These are phyloP conservation scores for Leptinotarsa juncta DNA, from an alignment of 2,888 invertebrate genomes.

Conservation along the genomic window DNA sequence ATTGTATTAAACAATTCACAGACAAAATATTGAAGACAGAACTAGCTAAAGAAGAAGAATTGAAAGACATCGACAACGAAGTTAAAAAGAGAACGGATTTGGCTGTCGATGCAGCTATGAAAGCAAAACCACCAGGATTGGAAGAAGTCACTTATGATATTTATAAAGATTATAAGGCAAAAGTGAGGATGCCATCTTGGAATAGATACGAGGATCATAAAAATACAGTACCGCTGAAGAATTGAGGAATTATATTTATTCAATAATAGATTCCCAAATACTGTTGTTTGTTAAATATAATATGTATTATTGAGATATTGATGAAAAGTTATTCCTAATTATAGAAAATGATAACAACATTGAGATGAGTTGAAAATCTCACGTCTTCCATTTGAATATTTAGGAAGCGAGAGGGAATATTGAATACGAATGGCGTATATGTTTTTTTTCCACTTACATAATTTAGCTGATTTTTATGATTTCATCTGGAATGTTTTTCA, in stretches of 20 bases:
- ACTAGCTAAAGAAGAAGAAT: constrained; percentile 82
- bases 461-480: too few species aligned
- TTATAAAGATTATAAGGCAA: constrained; percentile 36
- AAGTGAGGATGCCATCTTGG: constrained; percentile 39
- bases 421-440: too few species aligned
- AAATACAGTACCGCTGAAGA: constrained; percentile 23
- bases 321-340: too few species aligned
- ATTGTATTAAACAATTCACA: constrained; percentile 92
- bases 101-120: constrained; percentile 34
- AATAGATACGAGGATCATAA: constrained; percentile 31
- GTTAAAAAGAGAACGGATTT: constrained; percentile 78
- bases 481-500: too few species aligned
- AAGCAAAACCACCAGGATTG: constrained; percentile 30
- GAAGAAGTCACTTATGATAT: constrained; percentile 45
- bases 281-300: too few species aligned
- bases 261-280: too few species aligned
- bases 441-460: too few species aligned
- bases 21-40: constrained; percentile 80
- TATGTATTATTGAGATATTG: too few species aligned
- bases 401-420: too few species aligned
- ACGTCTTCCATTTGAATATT: too few species aligned
- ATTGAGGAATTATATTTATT: not conserved
- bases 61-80: constrained; percentile 80
- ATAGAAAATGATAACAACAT: too few species aligned
- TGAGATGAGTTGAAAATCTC: too few species aligned